Percentiles rank a stretch among this genome's conserved stretches.
Evolutionary conservation across 2,113 vertebrate species (phyloP).

Genomic region (Anoplopoma fimbria): DNA sequence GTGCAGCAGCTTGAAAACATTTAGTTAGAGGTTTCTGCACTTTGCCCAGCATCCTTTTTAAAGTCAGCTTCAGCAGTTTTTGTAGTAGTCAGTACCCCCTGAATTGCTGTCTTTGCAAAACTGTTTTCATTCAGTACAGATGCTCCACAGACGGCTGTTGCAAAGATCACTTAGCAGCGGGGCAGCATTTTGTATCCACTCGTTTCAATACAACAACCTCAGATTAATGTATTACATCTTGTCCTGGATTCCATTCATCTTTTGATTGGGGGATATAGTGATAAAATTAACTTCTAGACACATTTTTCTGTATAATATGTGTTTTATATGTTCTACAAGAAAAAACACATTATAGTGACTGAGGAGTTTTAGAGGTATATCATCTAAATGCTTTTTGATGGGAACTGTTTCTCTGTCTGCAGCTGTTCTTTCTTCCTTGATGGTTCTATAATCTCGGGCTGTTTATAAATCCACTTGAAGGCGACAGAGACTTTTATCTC

Average conservation of each 20-base stretch:
- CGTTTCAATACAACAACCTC: constrained; percentile 23
- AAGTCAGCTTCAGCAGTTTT: constrained; percentile 45
- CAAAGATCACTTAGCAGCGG: constrained; percentile 28
- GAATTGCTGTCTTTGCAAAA: constrained; percentile 46
- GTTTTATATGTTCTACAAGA: neutral
- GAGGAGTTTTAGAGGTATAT: neutral
- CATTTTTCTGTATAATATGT: neutral
- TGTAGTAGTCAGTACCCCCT: constrained; percentile 21
- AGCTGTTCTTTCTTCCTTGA: neutral
- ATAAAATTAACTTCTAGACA: neutral
- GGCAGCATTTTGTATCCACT: constrained; percentile 2
- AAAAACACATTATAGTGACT: neutral
- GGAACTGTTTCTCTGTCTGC: neutral
- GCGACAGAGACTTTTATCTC: constrained; percentile 22
- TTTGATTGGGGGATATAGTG: neutral
- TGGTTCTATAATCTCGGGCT: constrained; percentile 20
- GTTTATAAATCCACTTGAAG: constrained; percentile 44
- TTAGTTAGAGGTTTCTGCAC: constrained; percentile 39
- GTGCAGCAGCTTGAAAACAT: constrained; percentile 43
- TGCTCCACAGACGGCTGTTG: constrained; percentile 55
- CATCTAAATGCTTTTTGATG: neutral
- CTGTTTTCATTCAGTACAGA: constrained; percentile 40
- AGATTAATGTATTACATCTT: constrained; percentile 16
- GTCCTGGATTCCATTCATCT: neutral
- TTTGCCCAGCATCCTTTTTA: constrained; percentile 40